phyloP scores from a whole-genome alignment of 2,797 vertebrate species.

The Anabas testudineus region DNA sequence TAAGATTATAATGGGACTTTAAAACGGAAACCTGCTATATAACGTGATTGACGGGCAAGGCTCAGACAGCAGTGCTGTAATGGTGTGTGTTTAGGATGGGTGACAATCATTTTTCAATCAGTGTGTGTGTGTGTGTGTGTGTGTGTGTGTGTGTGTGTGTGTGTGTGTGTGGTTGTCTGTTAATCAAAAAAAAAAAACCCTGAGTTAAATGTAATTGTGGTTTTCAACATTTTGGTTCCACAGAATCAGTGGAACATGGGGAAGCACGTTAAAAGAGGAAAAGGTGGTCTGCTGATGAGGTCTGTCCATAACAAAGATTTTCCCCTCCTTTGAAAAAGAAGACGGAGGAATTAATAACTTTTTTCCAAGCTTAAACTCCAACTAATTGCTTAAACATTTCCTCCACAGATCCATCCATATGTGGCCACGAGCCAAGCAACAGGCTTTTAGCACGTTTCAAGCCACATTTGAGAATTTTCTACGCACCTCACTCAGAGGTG shows the following conservation, averaged over 20 bases:
- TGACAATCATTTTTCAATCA: constrained; percentile 56
- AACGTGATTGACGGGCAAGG: constrained; percentile 65
- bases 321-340: constrained; percentile 50
- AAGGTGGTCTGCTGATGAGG: constrained; percentile 52
- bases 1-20: constrained; percentile 65
- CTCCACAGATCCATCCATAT: constrained; percentile 61
- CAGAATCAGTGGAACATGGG: constrained; percentile 53
- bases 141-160: background rate
- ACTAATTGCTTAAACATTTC: constrained; percentile 76
- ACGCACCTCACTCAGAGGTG: constrained; percentile 62
- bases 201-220: constrained; percentile 55
- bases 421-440: constrained; percentile 46
- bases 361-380: constrained; percentile 61
- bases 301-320: constrained; percentile 70
- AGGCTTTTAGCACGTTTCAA: constrained; percentile 42
- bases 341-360: constrained; percentile 46
- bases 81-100: constrained; percentile 52
- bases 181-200: constrained; percentile 62
- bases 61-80: constrained; percentile 42
- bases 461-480: constrained; percentile 56
- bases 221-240: constrained; percentile 57
- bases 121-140: background rate
- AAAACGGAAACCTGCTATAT: constrained; percentile 70
- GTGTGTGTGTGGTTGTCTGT: constrained; percentile 34
- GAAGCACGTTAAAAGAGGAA: constrained; percentile 38